These are phyloP conservation scores for Dicaeum eximium DNA, from an alignment of 2,113 vertebrate genomes.

Conservation along the genomic window DNA sequence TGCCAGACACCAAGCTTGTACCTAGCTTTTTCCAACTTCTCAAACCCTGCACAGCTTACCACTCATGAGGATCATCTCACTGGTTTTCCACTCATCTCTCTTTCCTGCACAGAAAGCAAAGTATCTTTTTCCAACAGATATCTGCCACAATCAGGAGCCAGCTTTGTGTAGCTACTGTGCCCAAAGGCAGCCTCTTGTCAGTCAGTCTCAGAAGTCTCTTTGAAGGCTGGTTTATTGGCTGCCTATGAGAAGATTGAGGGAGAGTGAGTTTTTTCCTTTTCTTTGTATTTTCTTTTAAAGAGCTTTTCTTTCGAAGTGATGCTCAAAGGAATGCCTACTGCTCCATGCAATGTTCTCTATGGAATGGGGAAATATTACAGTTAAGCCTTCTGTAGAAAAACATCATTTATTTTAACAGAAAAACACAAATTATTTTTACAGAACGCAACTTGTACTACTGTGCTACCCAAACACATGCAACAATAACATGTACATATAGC, in stretches of 20 bases:
- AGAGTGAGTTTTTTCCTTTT: background rate
- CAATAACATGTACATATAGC: background rate
- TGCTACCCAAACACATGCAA: background rate
- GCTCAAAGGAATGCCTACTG: background rate
- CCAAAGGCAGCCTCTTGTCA: background rate
- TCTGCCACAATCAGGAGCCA: background rate
- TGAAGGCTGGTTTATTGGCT: background rate
- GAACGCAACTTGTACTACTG: background rate
- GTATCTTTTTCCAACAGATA: background rate
- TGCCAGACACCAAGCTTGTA: background rate
- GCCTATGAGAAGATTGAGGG: background rate
- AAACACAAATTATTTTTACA: background rate
- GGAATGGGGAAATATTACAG: background rate
- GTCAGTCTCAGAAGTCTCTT: constrained; percentile 1
- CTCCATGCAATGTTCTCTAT: background rate
- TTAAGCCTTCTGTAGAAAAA: background rate
- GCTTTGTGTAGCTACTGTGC: background rate
- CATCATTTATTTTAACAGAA: background rate
- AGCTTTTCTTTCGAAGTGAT: background rate
- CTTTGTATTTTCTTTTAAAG: background rate
- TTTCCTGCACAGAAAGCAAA: background rate
- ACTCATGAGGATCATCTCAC: background rate
- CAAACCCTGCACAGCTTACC: background rate
- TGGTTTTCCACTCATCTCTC: background rate
- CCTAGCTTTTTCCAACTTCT: background rate